Base-by-base conservation (phyloP, 64 coral and sea anemone species). In the Actinia equina region DNA sequence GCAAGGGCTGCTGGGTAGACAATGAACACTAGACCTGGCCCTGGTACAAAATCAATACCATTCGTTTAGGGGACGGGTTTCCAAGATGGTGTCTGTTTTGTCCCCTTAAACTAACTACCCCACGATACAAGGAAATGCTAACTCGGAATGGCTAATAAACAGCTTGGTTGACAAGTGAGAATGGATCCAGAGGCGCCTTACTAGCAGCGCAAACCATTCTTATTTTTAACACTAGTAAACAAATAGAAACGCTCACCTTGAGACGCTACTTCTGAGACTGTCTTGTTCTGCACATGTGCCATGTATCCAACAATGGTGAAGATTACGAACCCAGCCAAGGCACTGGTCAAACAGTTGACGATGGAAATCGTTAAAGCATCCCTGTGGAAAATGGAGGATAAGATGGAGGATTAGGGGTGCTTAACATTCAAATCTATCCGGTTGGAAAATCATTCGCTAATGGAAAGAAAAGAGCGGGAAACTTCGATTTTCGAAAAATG, bases 1-100 rank as follows among this genome's bases (percentile, higher is more conserved):
- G 92, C 86, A 49, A 98, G 80, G 55, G 95, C 89, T 86, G 89
- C 95, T 86, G 95, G 95, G 89, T 98, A 98, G 45, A 91, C 95
- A 69, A 98, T 98, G 22, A 98, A 98, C 44, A 94, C 95, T 4
- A 98, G 53, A 44, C 95, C 95, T 10, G 95, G 95, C 22, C 95
- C 95, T 98, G n/a, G 10, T 44, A 54, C n/a, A 57, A 52, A 42
- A 17, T n/a, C n/a, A 53, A 81, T 42, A 82, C 5, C 69, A 77
- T 41, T 27, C 30, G 30, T 37, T 37, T 37, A 37, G 30, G 30
- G 30, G 30, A 37, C 30, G 30, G 30, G 30, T 37, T 37, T 37
- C 30, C 30, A 37, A 37, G 30, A 37, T 37, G 30, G 30, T 37
- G 30, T 37, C 30, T 37, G 30, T 37, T 37, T 37, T 37, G 30